Percentiles rank a stretch among this genome's conserved stretches.
Conservation (phyloP, 2,888 invertebrate genomes). For the Dione vanillae region DNA sequence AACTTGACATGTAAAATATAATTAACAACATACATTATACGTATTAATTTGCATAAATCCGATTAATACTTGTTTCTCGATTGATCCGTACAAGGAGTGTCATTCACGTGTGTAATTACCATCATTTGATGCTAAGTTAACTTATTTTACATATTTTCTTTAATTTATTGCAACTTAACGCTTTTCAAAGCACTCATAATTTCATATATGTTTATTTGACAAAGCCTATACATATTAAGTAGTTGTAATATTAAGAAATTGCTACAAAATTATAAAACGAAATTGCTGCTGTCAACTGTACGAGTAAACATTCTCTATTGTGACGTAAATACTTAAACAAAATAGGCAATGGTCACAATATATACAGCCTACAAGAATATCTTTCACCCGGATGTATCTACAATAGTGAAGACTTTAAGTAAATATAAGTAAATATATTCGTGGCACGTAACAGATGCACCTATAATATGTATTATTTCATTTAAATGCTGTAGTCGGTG, state of each 20-base stretch:
- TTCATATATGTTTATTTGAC: conserved; percentile 13
- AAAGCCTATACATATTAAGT: neutral
- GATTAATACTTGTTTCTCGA: conserved; percentile 23
- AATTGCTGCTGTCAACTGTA: neutral
- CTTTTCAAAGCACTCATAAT: neutral
- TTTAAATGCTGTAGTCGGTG: conserved; percentile 43
- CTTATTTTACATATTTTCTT: conserved; percentile 17
- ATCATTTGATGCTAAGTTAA: neutral
- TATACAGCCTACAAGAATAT: neutral
- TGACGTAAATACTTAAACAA: neutral
- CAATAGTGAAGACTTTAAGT: neutral
- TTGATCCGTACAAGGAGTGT: conserved; percentile 16
- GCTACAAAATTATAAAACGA: neutral
- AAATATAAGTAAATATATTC: conserved; percentile 30
- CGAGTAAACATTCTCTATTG: neutral
- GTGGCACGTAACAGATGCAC: conserved; percentile 27
- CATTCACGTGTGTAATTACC: conserved; percentile 5
- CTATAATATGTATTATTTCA: conserved; percentile 40
- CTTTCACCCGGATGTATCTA: conserved; percentile 20
- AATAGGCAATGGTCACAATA: neutral
- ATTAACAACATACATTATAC: conserved; percentile 21
- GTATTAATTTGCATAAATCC: conserved; percentile 18
- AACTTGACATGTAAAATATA: conserved; percentile 24
- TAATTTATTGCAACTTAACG: neutral
- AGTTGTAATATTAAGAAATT: conserved; percentile 1